Percentiles rank a stretch among this genome's conserved stretches.
Evolutionary conservation across 2,797 vertebrate genomes (phyloP).

Genomic region (Notamacropus eugenii): DNA sequence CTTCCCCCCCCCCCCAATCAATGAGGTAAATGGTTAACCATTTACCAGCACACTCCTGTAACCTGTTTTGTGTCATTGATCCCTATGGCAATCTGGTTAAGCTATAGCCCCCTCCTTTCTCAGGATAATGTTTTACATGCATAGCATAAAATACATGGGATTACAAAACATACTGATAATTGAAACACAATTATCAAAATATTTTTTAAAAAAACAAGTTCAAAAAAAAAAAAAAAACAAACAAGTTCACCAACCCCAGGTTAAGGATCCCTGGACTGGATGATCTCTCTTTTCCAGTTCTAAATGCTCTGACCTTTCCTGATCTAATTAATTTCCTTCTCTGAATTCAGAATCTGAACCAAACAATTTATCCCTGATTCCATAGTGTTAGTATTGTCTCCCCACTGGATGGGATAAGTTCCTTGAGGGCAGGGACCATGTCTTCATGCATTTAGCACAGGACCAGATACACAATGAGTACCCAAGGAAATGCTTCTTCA

Average conservation of each 20-base stretch:
- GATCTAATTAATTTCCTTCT: not conserved
- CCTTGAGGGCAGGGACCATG: slow-evolving; percentile 1
- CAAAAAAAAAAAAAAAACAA: too few species aligned
- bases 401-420: not conserved
- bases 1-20: not conserved
- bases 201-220: too few species aligned
- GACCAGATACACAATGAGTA: not conserved
- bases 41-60: not conserved
- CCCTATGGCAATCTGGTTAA: not conserved
- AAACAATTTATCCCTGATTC: not conserved
- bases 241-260: not conserved
- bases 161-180: not conserved
- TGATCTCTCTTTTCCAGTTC: not conserved
- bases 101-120: not conserved
- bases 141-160: not conserved
- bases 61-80: not conserved
- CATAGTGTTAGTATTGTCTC: not conserved
- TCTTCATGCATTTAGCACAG: not conserved
- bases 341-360: not conserved
- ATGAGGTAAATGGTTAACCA: not conserved
- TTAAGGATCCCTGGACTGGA: not conserved
- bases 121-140: not conserved
- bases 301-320: not conserved
- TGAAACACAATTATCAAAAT: not conserved
- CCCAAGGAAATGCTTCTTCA: not conserved